A percentile compares a stretch with the other conserved stretches of the same genome.
These are phyloP conservation scores for Aleadryas rufinucha DNA, from an alignment of 2,113 vertebrate species.

Conservation along the genomic window DNA sequence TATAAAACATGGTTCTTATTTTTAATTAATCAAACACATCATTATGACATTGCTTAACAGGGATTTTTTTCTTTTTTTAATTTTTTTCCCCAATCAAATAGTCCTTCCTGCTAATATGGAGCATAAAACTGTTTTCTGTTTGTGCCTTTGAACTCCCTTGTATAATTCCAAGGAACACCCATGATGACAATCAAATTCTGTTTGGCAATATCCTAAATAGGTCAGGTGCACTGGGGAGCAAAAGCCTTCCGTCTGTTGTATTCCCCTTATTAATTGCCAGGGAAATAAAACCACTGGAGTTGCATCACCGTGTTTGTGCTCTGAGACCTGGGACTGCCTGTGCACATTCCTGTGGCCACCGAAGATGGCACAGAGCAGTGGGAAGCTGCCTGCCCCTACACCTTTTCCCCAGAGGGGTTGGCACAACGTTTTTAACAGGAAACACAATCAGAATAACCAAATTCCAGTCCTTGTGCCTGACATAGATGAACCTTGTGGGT, in stretches of 20 bases:
- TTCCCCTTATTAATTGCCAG: constrained; percentile 27
- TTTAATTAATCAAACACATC: background rate
- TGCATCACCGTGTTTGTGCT: constrained; percentile 1
- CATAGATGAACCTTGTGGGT: background rate
- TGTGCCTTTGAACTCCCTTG: background rate
- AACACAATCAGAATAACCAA: background rate
- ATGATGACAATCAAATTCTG: constrained; percentile 7
- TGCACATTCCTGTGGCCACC: background rate
- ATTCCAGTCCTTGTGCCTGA: background rate
- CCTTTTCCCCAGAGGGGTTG: background rate
- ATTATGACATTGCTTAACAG: background rate
- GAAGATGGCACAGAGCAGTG: background rate
- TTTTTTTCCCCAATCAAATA: background rate
- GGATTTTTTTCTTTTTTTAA: rapidly evolving
- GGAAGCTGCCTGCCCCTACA: background rate
- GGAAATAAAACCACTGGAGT: background rate
- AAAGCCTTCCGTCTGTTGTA: background rate
- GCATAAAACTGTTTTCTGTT: background rate
- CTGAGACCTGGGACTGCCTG: background rate
- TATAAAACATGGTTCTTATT: background rate
- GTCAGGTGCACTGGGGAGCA: constrained; percentile 14
- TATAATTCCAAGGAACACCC: constrained; percentile 1
- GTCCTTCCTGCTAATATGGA: background rate
- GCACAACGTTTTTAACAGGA: background rate
- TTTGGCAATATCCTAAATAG: constrained; percentile 33